Base-by-base conservation (phyloP, 2,888 invertebrate species). In the Pandemis corylana region DNA sequence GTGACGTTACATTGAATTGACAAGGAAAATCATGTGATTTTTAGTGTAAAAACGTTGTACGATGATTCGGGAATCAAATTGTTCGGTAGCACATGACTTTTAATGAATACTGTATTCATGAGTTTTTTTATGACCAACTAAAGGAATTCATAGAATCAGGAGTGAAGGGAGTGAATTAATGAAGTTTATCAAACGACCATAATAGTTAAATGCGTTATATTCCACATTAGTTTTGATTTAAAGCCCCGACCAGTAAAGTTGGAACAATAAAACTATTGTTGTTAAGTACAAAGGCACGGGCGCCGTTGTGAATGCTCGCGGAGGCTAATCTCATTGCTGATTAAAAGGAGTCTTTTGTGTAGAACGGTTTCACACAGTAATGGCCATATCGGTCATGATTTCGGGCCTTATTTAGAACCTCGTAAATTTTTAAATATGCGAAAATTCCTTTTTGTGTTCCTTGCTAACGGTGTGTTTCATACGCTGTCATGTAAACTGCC, bases 181-280 rank as follows among this genome's bases (percentile, higher is more conserved):
- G n/a, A 56, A 56, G 5, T 51, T 51, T 51, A 51, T 51, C 10
- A 49, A 5, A 5, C 7, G 20, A 2, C 12, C 12, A 59, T 28
- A 36, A 9, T 15, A 53, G n/a, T 15, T 15, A 53, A 53, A n/a
- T 53, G 28, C 28, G 4, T 36, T 1, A 36, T 53, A 53, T 15
- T n/a, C 53, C 13, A 15, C 6, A 13, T 65, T 49, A 49, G 28
- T 3, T 10, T 49, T 65, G 9, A 44, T 15, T 15, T 5, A 4
- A 72, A 72, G 49, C 46, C 56, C 83, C 85, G 85, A 84, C 81
- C 80, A 82, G 84, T 78, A 85, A 86, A 87, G 85, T 85, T 85
- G 78, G 84, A 85, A 90, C 90, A 92, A 91, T 92, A 88, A 86
- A 89, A 89, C 88, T 87, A 90, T 90, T 89, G 92, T 93, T 93